Percentiles rank a stretch among this genome's conserved stretches.
Conservation (phyloP, 2,888 invertebrate species). For the Xestoiulus laeticollis region DNA sequence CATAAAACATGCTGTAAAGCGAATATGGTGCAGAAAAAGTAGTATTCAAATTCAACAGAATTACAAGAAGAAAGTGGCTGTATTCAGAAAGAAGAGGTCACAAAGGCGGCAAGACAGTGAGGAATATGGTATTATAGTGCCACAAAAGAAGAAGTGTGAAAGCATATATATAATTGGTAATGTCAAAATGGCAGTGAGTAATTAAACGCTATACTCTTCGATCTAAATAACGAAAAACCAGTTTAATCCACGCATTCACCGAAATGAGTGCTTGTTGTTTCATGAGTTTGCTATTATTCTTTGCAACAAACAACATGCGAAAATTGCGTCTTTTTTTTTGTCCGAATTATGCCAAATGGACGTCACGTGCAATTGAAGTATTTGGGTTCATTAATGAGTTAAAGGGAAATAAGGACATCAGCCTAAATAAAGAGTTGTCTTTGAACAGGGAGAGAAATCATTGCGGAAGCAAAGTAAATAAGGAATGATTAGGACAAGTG, state of each 20-base stretch:
- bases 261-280: background rate
- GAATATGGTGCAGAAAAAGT: background rate
- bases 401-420: slow-evolving; percentile 4
- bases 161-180: background rate
- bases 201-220: background rate
- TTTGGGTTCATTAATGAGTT: slow-evolving; percentile 6
- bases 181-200: background rate
- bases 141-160: background rate
- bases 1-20: background rate
- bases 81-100: background rate
- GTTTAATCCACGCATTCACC: background rate
- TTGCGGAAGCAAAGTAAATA: slow-evolving; percentile 28
- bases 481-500: background rate
- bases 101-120: background rate
- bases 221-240: background rate
- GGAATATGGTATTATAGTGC: background rate
- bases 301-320: background rate
- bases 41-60: background rate
- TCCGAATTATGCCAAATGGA: background rate
- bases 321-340: background rate
- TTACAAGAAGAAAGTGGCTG: background rate
- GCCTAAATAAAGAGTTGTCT: slow-evolving; percentile 9
- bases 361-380: slow-evolving; percentile 12
- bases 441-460: background rate
- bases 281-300: background rate